Conservation (phyloP, 2,888 invertebrate species). For the Pollenia griseotomentosa region DNA sequence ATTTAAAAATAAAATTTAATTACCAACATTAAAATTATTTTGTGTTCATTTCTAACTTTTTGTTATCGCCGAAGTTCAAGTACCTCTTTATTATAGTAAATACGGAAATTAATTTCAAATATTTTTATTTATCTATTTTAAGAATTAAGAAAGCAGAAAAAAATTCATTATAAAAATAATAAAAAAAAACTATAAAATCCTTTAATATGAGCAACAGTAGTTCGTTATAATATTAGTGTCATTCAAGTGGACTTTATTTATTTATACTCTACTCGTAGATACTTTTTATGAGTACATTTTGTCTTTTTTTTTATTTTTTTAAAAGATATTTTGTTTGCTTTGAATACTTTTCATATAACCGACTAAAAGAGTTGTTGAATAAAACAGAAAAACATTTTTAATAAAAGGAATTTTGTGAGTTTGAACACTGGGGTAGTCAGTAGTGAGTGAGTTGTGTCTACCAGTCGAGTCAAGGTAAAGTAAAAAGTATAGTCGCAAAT, state of each 20-base stretch:
- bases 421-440: neutral
- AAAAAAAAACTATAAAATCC: constrained; percentile 59
- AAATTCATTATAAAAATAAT: constrained; percentile 8
- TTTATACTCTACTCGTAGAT: neutral
- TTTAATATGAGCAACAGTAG: constrained; percentile 57
- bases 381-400: constrained; percentile 14
- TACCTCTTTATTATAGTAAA: constrained; percentile 61
- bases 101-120: constrained; percentile 56
- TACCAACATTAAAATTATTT: constrained; percentile 18
- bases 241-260: constrained; percentile 47
- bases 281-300: constrained; percentile 36
- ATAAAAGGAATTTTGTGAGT: neutral
- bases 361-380: constrained; percentile 36
- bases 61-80: constrained; percentile 57
- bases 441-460: constrained; percentile 31
- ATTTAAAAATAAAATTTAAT: constrained; percentile 37
- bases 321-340: constrained; percentile 5
- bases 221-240: constrained; percentile 44
- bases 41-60: neutral
- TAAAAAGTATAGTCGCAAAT: neutral
- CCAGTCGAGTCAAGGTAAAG: constrained; percentile 69
- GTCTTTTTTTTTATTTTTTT: neutral
- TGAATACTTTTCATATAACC: constrained; percentile 12
- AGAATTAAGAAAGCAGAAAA: constrained; percentile 26
- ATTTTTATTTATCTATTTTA: constrained; percentile 62